Evolutionary conservation across 2,797 vertebrate genomes (phyloP).

Genomic region (Sebastes kiyomatsui): DNA sequence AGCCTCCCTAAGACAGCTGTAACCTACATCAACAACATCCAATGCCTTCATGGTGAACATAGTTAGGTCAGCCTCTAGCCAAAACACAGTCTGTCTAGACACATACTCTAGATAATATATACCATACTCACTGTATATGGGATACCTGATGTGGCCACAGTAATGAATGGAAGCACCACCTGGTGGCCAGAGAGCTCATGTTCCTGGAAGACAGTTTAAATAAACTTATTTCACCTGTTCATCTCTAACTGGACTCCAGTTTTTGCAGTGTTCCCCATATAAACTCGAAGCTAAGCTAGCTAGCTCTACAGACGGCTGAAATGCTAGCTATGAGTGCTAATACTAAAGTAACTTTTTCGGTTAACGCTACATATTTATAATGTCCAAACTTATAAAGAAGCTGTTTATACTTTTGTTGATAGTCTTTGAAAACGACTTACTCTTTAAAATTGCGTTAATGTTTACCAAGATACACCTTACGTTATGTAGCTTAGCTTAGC

Average conservation of each 20-base stretch:
- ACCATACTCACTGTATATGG: not conserved
- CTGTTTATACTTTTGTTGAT: not conserved
- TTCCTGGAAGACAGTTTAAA: not conserved
- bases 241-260: not conserved
- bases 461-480: not conserved
- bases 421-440: not conserved
- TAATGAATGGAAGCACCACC: not conserved
- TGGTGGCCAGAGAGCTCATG: not conserved
- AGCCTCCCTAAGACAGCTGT: not conserved
- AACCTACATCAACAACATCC: not conserved
- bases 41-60: not conserved
- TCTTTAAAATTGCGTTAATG: not conserved
- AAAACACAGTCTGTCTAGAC: not conserved
- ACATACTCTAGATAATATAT: not conserved
- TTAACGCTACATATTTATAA: no score
- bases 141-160: not conserved
- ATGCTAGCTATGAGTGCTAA: no score
- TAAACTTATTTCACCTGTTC: not conserved
- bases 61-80: not conserved
- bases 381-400: no score
- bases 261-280: no score
- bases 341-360: no score
- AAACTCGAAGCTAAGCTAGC: no score
- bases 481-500: not conserved
- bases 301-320: no score